Conservation (phyloP, 2,797 vertebrate species). For the Chloroceryle amazona region DNA sequence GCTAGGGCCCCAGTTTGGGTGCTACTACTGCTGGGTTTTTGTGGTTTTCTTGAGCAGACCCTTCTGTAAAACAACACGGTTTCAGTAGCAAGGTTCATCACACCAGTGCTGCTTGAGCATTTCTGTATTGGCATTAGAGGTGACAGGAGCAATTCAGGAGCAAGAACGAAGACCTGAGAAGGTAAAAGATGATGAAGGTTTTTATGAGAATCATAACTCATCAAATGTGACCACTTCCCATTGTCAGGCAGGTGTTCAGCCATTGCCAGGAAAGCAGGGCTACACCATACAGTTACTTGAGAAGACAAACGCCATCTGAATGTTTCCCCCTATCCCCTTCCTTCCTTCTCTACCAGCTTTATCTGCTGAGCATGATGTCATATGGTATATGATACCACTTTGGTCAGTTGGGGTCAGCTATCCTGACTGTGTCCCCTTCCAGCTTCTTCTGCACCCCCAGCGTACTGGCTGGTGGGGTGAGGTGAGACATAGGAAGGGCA, state of each 20-base stretch:
- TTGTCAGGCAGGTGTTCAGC: too few species aligned
- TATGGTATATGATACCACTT: background rate
- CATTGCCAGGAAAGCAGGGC: too few species aligned
- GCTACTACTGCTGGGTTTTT: background rate
- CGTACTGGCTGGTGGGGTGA: background rate
- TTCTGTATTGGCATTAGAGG: background rate
- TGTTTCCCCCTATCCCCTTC: too few species aligned
- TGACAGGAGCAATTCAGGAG: background rate
- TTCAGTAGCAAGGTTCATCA: background rate
- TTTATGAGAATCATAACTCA: background rate
- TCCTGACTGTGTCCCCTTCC: background rate
- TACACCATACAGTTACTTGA: too few species aligned
- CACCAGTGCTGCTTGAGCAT: fast-evolving
- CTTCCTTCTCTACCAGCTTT: background rate
- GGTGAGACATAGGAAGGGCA: background rate
- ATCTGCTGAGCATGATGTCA: background rate
- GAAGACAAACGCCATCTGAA: too few species aligned
- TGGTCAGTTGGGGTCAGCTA: background rate
- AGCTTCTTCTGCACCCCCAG: background rate
- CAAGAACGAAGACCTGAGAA: background rate
- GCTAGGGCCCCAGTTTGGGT: background rate
- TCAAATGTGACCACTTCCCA: background rate
- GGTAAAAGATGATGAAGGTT: background rate
- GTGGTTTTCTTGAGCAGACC: background rate
- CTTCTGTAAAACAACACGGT: background rate